These are phyloP conservation scores for Aradophagus sp. DNA, from an alignment of 1,140 invertebrate genomes.

Conservation along the genomic window DNA sequence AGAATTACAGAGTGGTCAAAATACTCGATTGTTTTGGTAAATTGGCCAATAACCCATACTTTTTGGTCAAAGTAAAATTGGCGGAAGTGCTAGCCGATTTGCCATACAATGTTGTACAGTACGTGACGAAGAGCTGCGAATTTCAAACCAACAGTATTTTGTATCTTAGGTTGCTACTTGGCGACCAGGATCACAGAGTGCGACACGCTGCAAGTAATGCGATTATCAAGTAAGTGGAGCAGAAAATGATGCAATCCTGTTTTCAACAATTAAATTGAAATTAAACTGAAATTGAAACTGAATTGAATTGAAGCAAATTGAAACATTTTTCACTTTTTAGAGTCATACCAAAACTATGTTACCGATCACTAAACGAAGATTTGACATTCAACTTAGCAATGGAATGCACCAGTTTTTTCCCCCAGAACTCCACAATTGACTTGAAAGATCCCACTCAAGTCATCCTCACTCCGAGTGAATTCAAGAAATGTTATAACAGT, in stretches of 20 bases:
- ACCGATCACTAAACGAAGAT: conserved; percentile 67
- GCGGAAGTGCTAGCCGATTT: conserved; percentile 78
- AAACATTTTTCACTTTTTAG: conserved; percentile 64
- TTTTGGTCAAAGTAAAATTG: conserved; percentile 88
- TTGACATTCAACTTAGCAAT: conserved; percentile 28
- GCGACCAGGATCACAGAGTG: conserved; percentile 86
- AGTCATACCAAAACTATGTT: conserved; percentile 74
- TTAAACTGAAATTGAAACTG: conserved; percentile 2
- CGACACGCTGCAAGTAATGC: conserved; percentile 81
- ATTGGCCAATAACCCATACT: conserved; percentile 86
- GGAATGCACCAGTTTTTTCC: conserved; percentile 1
- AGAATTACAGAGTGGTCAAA: conserved; percentile 72
- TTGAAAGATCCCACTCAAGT: conserved; percentile 5
- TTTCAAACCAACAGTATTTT: conserved; percentile 80
- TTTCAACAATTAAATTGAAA: conserved; percentile 1
- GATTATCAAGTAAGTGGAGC: conserved; percentile 82
- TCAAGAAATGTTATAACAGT: conserved; percentile 35
- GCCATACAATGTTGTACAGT: conserved; percentile 76
- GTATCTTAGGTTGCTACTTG: conserved; percentile 79
- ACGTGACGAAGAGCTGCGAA: conserved; percentile 69
- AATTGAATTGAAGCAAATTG: neutral
- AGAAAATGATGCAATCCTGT: too few relatives aligned
- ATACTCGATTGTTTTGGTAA: conserved; percentile 80
- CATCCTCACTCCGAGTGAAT: conserved; percentile 13
- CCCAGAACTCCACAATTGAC: neutral